Evolutionary conservation across 2,797 vertebrate species (phyloP).

Genomic region (Astyanax mexicanus): DNA sequence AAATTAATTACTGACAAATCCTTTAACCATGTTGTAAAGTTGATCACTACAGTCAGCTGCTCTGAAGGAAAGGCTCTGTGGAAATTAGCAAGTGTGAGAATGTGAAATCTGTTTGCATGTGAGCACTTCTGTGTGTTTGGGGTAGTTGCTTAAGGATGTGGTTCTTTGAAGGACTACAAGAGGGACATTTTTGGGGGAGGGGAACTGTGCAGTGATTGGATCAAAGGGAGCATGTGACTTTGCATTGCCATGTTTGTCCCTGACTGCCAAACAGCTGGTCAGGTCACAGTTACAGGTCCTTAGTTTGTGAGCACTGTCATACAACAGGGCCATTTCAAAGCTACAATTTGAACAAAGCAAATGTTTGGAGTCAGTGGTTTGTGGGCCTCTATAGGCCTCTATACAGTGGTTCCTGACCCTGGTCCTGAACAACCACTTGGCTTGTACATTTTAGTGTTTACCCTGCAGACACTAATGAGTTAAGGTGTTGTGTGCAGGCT

Average conservation of each 20-base stretch:
- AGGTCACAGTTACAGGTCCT: conserved; percentile 37
- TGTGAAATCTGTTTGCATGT: not conserved
- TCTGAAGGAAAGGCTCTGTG: not conserved
- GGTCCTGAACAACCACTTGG: no score
- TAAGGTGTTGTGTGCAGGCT: no score
- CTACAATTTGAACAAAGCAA: conserved; percentile 16
- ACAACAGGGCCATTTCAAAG: not conserved
- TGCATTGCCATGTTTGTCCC: conserved; percentile 52
- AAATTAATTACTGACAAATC: conserved; percentile 10
- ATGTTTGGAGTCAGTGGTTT: not conserved
- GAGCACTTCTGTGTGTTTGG: not conserved
- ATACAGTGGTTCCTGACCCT: no score
- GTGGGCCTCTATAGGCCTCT: no score
- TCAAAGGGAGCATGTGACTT: conserved; percentile 47
- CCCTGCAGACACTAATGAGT: no score
- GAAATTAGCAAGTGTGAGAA: not conserved
- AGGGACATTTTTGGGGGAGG: conserved; percentile 54
- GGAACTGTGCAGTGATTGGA: conserved; percentile 44
- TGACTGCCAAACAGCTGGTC: conserved; percentile 56
- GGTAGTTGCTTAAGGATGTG: conserved; percentile 41
- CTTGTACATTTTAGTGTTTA: no score
- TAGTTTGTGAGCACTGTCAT: not conserved
- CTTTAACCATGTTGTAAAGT: not conserved
- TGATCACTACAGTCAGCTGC: not conserved
- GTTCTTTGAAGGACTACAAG: conserved; percentile 35